Conservation (phyloP, 2,113 vertebrate genomes). For the Fulmarus glacialis region DNA sequence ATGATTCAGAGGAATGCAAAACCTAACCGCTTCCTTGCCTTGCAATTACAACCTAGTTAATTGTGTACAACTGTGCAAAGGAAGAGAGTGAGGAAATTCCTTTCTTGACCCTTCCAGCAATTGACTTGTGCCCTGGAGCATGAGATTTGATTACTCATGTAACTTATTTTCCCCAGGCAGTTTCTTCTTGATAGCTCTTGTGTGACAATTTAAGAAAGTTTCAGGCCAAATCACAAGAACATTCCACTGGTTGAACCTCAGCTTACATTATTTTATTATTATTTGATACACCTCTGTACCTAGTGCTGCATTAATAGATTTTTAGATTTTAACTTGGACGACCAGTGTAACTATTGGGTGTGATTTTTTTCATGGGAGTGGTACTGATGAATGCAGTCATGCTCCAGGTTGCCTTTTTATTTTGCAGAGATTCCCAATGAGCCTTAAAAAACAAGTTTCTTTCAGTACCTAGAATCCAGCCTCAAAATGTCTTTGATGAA, state of each 20-base stretch:
- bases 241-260: neutral
- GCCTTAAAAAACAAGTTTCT: neutral
- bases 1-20: slow-evolving; percentile 10
- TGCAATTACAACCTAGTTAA: slow-evolving; percentile 12
- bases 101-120: slow-evolving; percentile 62
- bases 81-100: slow-evolving; percentile 53
- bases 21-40: neutral
- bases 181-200: neutral
- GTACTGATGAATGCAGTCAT: neutral
- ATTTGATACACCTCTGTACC: neutral
- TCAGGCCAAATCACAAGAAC: neutral
- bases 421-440: neutral
- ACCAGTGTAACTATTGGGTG: neutral
- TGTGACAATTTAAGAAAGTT: neutral
- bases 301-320: neutral
- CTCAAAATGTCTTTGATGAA: neutral
- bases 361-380: neutral
- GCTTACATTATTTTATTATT: neutral
- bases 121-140: slow-evolving; percentile 49
- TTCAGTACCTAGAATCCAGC: neutral
- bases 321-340: neutral
- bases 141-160: slow-evolving; percentile 53
- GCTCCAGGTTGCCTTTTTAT: neutral
- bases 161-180: slow-evolving; percentile 2
- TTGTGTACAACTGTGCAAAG: slow-evolving; percentile 37